These are phyloP conservation scores for Zele albiditarsus DNA, from an alignment of 2,888 invertebrate species.

Conservation along the genomic window DNA sequence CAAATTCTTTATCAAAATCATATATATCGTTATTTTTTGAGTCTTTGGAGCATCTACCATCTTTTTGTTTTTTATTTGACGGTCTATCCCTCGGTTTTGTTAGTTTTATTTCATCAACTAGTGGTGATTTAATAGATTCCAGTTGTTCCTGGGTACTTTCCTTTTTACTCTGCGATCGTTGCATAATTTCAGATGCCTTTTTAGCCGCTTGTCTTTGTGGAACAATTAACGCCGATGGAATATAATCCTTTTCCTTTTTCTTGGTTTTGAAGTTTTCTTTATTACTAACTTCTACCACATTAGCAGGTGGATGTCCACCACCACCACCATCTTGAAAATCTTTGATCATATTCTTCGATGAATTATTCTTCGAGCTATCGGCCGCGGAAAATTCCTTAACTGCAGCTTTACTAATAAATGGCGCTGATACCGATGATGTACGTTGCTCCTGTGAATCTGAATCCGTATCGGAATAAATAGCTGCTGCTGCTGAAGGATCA, in stretches of 20 bases:
- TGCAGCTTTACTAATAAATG: slow-evolving; percentile 86
- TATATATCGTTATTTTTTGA: slow-evolving; percentile 74
- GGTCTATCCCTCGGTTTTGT: slow-evolving; percentile 62
- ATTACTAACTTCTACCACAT: slow-evolving; percentile 65
- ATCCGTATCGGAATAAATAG: slow-evolving; percentile 90
- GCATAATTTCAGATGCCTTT: slow-evolving; percentile 92
- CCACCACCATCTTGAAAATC: slow-evolving; percentile 61
- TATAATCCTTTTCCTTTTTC: slow-evolving; percentile 74
- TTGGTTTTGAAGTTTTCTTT: slow-evolving; percentile 72
- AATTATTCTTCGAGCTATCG: slow-evolving; percentile 85
- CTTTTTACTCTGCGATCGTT: slow-evolving; percentile 77
- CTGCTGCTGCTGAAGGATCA: slow-evolving; percentile 76
- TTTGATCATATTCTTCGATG: slow-evolving; percentile 72
- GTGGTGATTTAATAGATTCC: slow-evolving; percentile 67
- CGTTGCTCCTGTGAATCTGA: slow-evolving; percentile 77
- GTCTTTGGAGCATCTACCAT: slow-evolving; percentile 65
- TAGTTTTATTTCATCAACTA: slow-evolving; percentile 51
- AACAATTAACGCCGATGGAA: slow-evolving; percentile 88
- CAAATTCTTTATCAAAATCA: slow-evolving; percentile 78
- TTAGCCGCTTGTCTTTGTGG: slow-evolving; percentile 93
- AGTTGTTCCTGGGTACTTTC: slow-evolving; percentile 64
- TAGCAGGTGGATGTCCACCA: neutral
- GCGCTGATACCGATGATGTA: slow-evolving; percentile 77
- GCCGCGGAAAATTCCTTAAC: slow-evolving; percentile 87
- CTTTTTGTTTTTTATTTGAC: slow-evolving; percentile 64